Percentiles rank a stretch among this genome's conserved stretches.
These are phyloP conservation scores for Napeogenes inachia DNA, from an alignment of 2,888 invertebrate genomes.

Conservation along the genomic window DNA sequence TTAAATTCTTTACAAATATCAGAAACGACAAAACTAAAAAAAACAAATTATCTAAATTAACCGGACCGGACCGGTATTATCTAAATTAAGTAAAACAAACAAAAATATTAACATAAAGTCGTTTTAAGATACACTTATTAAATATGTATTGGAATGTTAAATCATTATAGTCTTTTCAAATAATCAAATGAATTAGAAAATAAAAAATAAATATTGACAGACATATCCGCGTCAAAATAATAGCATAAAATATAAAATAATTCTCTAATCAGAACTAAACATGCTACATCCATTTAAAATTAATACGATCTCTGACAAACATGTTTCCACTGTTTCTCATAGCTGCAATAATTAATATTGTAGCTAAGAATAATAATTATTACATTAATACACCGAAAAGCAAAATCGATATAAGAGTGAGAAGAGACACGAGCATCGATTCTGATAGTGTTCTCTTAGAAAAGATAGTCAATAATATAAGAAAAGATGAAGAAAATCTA, in stretches of 20 bases:
- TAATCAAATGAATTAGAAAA: background rate
- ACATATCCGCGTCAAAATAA: background rate
- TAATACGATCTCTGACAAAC: background rate
- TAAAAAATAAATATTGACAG: background rate
- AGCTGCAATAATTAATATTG: slow-evolving; percentile 16
- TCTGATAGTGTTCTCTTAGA: background rate
- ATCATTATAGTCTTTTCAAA: too few relatives aligned
- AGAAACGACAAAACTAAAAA: too few relatives aligned
- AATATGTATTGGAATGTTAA: too few relatives aligned
- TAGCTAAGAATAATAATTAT: slow-evolving; percentile 24
- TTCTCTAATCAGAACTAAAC: background rate
- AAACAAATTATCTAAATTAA: too few relatives aligned
- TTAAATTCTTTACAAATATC: too few relatives aligned
- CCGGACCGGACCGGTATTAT: too few relatives aligned
- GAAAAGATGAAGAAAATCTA: background rate
- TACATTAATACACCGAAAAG: slow-evolving; percentile 18
- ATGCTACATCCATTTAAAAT: background rate
- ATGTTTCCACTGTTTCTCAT: slow-evolving; percentile 8
- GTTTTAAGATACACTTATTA: too few relatives aligned
- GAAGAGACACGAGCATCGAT: slow-evolving; percentile 1
- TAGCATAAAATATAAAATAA: background rate
- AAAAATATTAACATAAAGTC: too few relatives aligned
- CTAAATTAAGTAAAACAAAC: too few relatives aligned
- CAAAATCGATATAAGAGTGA: slow-evolving; percentile 23
- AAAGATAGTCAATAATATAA: background rate